These are phyloP conservation scores for Pheucticus melanocephalus DNA, from an alignment of 2,113 vertebrate genomes.

Conservation along the genomic window DNA sequence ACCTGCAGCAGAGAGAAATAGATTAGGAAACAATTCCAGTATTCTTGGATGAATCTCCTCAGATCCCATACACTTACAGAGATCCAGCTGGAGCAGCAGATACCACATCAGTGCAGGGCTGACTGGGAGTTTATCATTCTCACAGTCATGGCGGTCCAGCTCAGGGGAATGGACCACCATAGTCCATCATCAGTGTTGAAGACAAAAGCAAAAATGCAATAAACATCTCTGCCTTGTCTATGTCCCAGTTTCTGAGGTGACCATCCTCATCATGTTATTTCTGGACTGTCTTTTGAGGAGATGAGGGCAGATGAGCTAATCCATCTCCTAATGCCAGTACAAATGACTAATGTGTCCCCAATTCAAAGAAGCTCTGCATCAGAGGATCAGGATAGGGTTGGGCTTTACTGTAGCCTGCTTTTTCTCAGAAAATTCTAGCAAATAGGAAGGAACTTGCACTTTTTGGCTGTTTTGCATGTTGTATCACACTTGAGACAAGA, in stretches of 20 bases:
- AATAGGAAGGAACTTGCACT: background rate
- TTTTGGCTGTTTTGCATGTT: background rate
- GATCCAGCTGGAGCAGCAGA: background rate
- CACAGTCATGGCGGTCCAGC: background rate
- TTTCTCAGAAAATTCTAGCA: background rate
- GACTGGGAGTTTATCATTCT: background rate
- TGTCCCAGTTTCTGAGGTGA: background rate
- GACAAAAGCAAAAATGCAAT: background rate
- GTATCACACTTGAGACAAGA: background rate
- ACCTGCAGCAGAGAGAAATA: slow-evolving; percentile 76
- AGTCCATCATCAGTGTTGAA: background rate
- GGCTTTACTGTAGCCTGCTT: background rate
- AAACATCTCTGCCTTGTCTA: background rate
- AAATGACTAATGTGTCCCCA: background rate
- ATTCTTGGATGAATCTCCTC: background rate
- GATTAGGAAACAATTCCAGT: background rate
- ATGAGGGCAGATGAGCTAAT: background rate
- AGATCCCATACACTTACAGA: background rate
- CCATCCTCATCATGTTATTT: background rate
- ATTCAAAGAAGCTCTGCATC: background rate
- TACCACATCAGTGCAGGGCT: background rate
- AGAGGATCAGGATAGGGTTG: background rate
- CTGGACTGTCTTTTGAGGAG: background rate
- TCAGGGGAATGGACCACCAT: background rate
- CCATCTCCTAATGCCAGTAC: background rate